Conservation (phyloP, 64 coral and sea anemone species). For the Astreopora myriophthalma region DNA sequence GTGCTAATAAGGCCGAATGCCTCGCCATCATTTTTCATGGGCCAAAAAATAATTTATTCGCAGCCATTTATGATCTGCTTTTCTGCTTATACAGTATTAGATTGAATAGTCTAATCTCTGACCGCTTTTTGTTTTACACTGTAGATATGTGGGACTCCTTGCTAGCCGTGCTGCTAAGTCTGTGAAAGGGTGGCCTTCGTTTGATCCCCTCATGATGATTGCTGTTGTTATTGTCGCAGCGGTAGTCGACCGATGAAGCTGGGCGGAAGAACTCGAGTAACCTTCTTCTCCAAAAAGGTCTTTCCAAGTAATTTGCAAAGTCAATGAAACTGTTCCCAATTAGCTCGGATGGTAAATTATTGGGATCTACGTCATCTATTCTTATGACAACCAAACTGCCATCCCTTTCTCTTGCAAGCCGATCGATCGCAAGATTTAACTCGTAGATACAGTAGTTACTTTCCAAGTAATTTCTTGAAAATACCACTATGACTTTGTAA, state of each 20-base stretch:
- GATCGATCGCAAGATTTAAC: neutral
- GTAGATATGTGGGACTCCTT: neutral
- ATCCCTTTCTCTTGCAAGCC: neutral
- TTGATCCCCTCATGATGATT: neutral
- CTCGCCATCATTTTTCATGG: no score
- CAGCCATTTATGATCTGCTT: no score
- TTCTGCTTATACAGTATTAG: no score
- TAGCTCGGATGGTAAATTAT: neutral
- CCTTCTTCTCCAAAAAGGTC: neutral
- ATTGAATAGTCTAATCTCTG: no score
- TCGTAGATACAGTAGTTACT: slow-evolving; percentile 46
- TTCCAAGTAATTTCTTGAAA: slow-evolving; percentile 21
- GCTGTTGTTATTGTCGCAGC: neutral
- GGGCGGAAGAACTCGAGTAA: neutral
- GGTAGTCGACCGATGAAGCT: neutral
- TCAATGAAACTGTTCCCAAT: neutral
- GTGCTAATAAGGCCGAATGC: no score
- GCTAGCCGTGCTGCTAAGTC: neutral
- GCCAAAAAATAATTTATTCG: no score
- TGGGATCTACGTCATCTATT: neutral
- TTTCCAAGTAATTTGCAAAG: neutral
- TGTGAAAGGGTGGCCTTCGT: neutral
- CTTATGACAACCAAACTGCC: neutral
- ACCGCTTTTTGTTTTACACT: neutral
- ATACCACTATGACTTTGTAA: slow-evolving; percentile 19